Evolutionary conservation across 2,888 invertebrate species (phyloP).

Genomic region (Himalopsyche anomala): DNA sequence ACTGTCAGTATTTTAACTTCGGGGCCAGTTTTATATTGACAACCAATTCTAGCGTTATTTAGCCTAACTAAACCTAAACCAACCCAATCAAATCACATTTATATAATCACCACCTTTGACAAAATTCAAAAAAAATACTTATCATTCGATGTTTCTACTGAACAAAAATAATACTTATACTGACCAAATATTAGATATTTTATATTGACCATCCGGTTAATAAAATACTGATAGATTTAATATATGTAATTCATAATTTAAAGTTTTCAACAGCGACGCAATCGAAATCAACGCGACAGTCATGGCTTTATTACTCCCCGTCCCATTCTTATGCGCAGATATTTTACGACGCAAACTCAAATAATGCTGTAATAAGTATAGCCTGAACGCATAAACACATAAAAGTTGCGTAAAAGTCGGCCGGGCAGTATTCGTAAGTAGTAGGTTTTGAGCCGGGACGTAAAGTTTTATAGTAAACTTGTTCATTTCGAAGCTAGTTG

Average conservation of each 20-base stretch:
- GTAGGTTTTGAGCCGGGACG: background rate
- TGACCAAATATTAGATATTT: too few species aligned
- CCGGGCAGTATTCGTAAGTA: background rate
- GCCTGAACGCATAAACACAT: constrained; percentile 15
- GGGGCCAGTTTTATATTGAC: too few species aligned
- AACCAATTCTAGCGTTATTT: too few species aligned
- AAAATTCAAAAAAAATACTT: too few species aligned
- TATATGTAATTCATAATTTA: background rate
- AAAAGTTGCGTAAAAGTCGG: background rate
- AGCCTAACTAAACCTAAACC: too few species aligned
- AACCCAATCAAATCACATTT: too few species aligned
- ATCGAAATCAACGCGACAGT: background rate
- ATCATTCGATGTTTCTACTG: too few species aligned
- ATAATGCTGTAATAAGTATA: background rate
- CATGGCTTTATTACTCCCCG: background rate
- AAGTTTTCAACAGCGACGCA: background rate
- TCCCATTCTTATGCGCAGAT: background rate
- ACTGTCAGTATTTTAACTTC: too few species aligned
- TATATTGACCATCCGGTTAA: too few species aligned
- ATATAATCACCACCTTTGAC: too few species aligned
- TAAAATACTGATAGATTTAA: too few species aligned
- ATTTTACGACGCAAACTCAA: background rate
- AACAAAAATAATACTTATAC: too few species aligned
- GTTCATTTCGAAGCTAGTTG: constrained; percentile 2
- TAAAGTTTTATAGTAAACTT: constrained; percentile 15